Percentiles rank a stretch among this genome's conserved stretches.
phyloP scores from a whole-genome alignment of 2,888 invertebrate genomes.

The Microlaimidae sp. region DNA sequence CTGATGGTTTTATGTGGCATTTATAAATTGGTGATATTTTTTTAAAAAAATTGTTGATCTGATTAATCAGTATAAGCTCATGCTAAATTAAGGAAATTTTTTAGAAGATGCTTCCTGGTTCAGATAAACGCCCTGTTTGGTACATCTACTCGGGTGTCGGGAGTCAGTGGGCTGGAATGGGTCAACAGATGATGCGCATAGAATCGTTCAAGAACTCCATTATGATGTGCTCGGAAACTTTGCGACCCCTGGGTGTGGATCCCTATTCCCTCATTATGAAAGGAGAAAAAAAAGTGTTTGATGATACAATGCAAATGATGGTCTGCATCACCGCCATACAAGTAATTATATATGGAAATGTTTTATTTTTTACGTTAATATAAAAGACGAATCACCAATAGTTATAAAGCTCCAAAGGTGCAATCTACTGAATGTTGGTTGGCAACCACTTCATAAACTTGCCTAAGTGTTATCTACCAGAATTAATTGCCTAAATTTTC shows the following conservation, averaged over 20 bases:
- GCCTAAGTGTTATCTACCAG: too few species aligned
- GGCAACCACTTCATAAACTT: too few species aligned
- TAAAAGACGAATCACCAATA: too few species aligned
- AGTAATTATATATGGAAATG: conserved; percentile 52
- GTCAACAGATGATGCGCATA: conserved; percentile 26
- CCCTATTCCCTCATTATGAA: conserved; percentile 57
- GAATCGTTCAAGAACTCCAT: conserved; percentile 1
- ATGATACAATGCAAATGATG: too few species aligned
- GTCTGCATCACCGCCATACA: too few species aligned
- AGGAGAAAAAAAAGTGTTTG: conserved; percentile 58
- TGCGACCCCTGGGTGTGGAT: conserved; percentile 59
- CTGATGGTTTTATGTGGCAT: too few species aligned
- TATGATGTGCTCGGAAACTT: conserved; percentile 35
- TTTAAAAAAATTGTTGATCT: conserved; percentile 11
- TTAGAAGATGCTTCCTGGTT: too few species aligned
- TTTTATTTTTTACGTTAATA: neutral
- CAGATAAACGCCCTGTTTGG: conserved; percentile 50
- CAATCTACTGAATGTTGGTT: too few species aligned
- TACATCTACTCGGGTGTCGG: conserved; percentile 92
- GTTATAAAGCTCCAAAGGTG: too few species aligned
- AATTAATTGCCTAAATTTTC: too few species aligned
- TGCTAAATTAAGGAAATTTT: too few species aligned
- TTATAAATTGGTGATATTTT: neutral
- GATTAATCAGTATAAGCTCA: too few species aligned
- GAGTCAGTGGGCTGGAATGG: conserved; percentile 87